Conservation (phyloP, 2,888 invertebrate species). For the Andrena hattorfiana region DNA sequence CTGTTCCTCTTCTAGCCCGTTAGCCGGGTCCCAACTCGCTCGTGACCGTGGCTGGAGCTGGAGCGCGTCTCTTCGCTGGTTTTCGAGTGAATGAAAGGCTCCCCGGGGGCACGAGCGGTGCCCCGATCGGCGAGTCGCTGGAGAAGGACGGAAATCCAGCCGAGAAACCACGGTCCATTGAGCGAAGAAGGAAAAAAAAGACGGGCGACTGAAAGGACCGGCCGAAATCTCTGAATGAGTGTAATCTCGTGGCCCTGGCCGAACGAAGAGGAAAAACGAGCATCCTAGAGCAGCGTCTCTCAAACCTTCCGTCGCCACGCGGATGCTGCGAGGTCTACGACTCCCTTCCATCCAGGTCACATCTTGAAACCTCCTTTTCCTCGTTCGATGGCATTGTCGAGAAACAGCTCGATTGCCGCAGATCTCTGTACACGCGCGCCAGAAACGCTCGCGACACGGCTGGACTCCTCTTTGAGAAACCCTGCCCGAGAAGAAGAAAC, state of each 20-base stretch:
- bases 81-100: conserved; percentile 67
- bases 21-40: not conserved
- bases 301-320: not conserved
- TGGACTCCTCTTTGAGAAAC: conserved; percentile 26
- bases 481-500: conserved; percentile 13
- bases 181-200: conserved; percentile 55
- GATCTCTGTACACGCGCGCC: too few species aligned
- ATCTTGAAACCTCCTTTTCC: too few species aligned
- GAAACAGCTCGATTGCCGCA: too few species aligned
- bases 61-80: conserved; percentile 2
- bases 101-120: conserved; percentile 62
- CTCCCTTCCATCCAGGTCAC: too few species aligned
- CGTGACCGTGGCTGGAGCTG: not conserved
- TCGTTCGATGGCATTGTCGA: too few species aligned
- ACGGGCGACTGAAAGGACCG: conserved; percentile 63
- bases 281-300: conserved; percentile 42
- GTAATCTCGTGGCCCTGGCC: conserved; percentile 78
- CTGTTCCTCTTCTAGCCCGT: not conserved
- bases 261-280: conserved; percentile 34
- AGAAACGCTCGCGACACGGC: not conserved
- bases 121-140: conserved; percentile 38
- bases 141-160: conserved; percentile 49
- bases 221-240: conserved; percentile 81
- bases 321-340: too few species aligned
- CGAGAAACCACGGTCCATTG: conserved; percentile 57